Evolutionary conservation across 2,113 vertebrate genomes (phyloP).

Genomic region (Oryzias celebensis): DNA sequence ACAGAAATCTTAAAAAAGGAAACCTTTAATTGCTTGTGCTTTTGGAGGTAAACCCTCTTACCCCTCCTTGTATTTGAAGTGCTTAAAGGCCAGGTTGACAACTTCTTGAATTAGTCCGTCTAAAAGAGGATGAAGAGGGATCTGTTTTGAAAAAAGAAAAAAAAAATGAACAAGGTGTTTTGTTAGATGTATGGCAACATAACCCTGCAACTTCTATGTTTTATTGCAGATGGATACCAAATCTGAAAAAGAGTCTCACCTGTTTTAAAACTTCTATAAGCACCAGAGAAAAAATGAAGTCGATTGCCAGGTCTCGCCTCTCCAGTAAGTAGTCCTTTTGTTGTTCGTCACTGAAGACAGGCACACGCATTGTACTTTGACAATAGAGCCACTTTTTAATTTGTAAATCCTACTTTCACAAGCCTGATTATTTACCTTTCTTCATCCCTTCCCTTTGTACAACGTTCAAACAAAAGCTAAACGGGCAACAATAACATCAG

Average conservation of each 20-base stretch:
- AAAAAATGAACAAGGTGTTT: background rate
- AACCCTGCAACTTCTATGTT: background rate
- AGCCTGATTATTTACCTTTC: no score
- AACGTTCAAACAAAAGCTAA: background rate
- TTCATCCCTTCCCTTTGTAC: background rate
- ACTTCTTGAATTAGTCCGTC: slow-evolving; percentile 97
- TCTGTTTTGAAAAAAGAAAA: slow-evolving; percentile 75
- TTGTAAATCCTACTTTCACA: background rate
- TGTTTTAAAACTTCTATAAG: slow-evolving; percentile 98
- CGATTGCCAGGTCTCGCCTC: slow-evolving; percentile 96
- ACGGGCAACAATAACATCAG: background rate
- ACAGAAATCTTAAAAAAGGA: background rate
- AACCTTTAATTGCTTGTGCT: background rate
- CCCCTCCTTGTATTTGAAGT: slow-evolving; percentile 99
- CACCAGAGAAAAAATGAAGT: slow-evolving; percentile 98
- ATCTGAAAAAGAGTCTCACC: slow-evolving; percentile 72
- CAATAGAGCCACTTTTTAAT: background rate
- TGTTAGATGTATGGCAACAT: background rate
- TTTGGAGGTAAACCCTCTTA: slow-evolving; percentile 58
- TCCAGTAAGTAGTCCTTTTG: slow-evolving; percentile 98
- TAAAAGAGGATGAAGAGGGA: slow-evolving; percentile 95
- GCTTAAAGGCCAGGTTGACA: slow-evolving; percentile 96
- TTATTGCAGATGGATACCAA: background rate
- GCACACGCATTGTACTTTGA: slow-evolving; percentile 10
- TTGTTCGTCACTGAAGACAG: slow-evolving; percentile 87